phyloP scores from a whole-genome alignment of 1,140 invertebrate genomes.

The Eueides isabella region DNA sequence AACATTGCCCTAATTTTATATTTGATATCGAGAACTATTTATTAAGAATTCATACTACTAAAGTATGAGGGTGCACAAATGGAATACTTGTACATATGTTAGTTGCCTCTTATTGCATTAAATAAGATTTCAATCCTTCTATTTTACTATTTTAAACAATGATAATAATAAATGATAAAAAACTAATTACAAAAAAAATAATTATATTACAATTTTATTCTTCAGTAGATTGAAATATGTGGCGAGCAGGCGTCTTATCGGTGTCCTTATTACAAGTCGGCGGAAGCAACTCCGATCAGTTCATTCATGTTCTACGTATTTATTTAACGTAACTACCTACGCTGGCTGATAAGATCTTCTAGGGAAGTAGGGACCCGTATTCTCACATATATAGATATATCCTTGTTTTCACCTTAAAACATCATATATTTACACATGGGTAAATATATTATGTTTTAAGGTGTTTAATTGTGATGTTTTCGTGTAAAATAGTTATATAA shows the following conservation, averaged over 20 bases:
- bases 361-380: slow-evolving; percentile 20
- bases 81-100: no score
- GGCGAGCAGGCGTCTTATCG: slow-evolving; percentile 54
- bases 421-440: neutral
- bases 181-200: slow-evolving; percentile 1
- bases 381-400: neutral
- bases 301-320: slow-evolving; percentile 74
- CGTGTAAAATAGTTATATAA: neutral
- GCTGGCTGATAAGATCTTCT: slow-evolving; percentile 26
- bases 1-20: slow-evolving; percentile 47
- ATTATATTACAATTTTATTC: slow-evolving; percentile 29
- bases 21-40: slow-evolving; percentile 37
- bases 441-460: no score
- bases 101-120: neutral
- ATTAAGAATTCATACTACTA: slow-evolving; percentile 15
- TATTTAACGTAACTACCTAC: slow-evolving; percentile 53
- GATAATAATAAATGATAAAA: slow-evolving; percentile 1
- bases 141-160: neutral
- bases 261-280: slow-evolving; percentile 68
- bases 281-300: slow-evolving; percentile 67
- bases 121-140: neutral
- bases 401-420: neutral
- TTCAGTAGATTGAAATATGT: slow-evolving; percentile 31
- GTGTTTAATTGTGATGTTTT: neutral
- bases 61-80: no score